Evolutionary conservation across 2,888 invertebrate species (phyloP).

Genomic region (Agrochola macilenta): DNA sequence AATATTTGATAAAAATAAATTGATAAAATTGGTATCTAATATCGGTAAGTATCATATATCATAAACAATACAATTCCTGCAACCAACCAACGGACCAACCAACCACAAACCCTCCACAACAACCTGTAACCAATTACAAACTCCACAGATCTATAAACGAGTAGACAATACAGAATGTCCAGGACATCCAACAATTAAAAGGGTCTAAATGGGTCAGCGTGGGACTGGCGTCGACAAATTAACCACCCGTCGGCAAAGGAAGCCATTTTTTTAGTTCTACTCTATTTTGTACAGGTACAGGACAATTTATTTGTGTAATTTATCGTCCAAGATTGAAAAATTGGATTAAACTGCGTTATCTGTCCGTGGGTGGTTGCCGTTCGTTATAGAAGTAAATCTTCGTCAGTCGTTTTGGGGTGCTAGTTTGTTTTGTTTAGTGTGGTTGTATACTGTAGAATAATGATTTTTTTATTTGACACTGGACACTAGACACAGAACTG

Average conservation of each 20-base stretch:
- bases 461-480: neutral
- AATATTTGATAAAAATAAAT: neutral
- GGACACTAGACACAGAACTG: too few species aligned
- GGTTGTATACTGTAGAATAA: neutral
- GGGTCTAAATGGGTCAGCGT: slow-evolving; percentile 54
- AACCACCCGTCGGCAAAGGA: slow-evolving; percentile 64
- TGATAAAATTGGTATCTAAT: neutral
- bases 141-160: slow-evolving; percentile 31
- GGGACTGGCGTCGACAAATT: slow-evolving; percentile 75
- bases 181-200: slow-evolving; percentile 68
- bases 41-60: neutral
- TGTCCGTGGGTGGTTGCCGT: neutral
- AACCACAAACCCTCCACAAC: too few species aligned
- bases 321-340: slow-evolving; percentile 63
- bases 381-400: slow-evolving; percentile 24
- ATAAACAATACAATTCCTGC: neutral
- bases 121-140: neutral
- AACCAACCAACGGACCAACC: neutral
- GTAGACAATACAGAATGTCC: slow-evolving; percentile 46
- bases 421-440: neutral
- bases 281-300: slow-evolving; percentile 63
- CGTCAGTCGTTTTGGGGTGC: slow-evolving; percentile 11
- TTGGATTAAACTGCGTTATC: slow-evolving; percentile 54
- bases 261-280: slow-evolving; percentile 60
- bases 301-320: slow-evolving; percentile 69